Evolutionary conservation across 2,113 vertebrate species (phyloP).

Genomic region (Heteronetta atricapilla): DNA sequence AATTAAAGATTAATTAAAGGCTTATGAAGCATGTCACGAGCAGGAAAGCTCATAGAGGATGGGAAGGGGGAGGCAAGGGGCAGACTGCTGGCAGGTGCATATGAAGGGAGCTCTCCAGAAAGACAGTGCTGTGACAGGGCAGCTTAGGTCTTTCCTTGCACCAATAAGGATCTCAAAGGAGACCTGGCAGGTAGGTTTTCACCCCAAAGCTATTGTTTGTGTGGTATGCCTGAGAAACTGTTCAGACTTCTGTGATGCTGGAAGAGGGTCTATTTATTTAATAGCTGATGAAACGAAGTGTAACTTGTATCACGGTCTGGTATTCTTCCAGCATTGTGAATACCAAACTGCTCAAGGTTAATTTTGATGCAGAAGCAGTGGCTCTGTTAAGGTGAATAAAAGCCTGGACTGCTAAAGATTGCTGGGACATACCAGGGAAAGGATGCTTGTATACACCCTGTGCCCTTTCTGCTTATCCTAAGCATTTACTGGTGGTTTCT

Average conservation of each 20-base stretch:
- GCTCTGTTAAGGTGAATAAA: not conserved
- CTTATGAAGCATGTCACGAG: conserved; percentile 36
- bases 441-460: not conserved
- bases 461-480: fast-evolving
- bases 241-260: not conserved
- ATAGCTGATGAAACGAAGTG: not conserved
- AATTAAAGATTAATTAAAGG: conserved; percentile 39
- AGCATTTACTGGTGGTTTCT: not conserved
- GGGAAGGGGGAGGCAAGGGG: not conserved
- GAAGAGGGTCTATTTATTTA: not conserved
- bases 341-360: not conserved
- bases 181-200: not conserved
- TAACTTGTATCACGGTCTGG: not conserved
- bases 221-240: not conserved
- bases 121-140: not conserved
- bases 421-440: not conserved
- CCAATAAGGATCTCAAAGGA: not conserved
- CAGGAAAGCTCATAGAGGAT: not conserved
- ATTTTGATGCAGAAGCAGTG: not conserved
- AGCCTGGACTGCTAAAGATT: not conserved
- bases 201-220: not conserved
- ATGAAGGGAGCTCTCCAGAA: not conserved
- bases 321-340: not conserved
- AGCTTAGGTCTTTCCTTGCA: not conserved
- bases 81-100: not conserved